These are phyloP conservation scores for Phymatocera aterrima DNA, from an alignment of 2,888 invertebrate genomes.

Conservation along the genomic window DNA sequence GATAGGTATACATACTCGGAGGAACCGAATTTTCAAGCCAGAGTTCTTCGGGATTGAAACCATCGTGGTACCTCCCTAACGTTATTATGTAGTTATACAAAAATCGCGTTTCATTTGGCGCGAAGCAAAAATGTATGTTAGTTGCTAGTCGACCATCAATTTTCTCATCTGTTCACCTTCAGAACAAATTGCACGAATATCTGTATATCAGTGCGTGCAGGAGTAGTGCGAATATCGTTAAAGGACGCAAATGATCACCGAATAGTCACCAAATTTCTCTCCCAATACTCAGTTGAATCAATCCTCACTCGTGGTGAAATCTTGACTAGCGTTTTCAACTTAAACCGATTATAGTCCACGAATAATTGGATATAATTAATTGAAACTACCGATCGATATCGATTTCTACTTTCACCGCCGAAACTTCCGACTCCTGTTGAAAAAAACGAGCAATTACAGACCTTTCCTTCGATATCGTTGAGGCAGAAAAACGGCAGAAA, in stretches of 20 bases:
- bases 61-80: not conserved
- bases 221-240: not conserved
- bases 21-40: no score
- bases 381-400: constrained; percentile 1
- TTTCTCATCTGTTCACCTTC: not conserved
- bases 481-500: not conserved
- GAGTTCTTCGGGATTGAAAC: not conserved
- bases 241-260: not conserved
- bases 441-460: not conserved
- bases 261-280: not conserved
- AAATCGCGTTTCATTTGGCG: not conserved
- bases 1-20: not conserved
- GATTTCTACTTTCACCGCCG: not conserved
- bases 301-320: no score
- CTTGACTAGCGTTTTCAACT: no score
- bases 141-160: not conserved
- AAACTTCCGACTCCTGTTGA: not conserved
- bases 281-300: no score
- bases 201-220: no score
- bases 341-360: not conserved
- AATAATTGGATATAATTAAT: not conserved
- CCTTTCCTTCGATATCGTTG: not conserved
- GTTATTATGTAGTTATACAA: not conserved
- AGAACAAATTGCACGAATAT: no score
- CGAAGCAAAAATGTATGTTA: not conserved